These are phyloP conservation scores for Pedetes capensis DNA, from an alignment of 2,113 vertebrate genomes.

Conservation along the genomic window DNA sequence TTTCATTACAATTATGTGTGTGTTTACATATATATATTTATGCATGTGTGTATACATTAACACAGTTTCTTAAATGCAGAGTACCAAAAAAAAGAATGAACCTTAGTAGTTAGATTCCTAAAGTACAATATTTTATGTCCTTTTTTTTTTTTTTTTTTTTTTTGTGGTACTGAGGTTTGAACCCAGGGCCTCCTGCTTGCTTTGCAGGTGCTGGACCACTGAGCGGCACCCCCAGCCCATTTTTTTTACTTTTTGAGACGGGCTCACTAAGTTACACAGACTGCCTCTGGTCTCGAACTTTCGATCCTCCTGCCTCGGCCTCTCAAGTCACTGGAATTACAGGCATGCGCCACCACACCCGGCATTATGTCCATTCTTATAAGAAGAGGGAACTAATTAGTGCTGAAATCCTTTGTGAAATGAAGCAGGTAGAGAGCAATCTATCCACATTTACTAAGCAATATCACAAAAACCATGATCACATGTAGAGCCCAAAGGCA, in stretches of 20 bases:
- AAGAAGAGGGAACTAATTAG: background rate
- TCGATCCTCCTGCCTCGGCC: too few species aligned
- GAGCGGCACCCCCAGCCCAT: too few species aligned
- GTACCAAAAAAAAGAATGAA: background rate
- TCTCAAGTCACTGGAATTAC: too few species aligned
- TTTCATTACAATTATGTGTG: background rate
- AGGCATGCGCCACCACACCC: too few species aligned
- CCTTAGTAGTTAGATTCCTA: background rate
- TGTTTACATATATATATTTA: background rate
- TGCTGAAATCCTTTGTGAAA: background rate
- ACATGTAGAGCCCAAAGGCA: background rate
- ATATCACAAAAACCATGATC: background rate
- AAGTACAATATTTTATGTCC: background rate
- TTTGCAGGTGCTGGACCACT: too few species aligned
- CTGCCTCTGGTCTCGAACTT: too few species aligned
- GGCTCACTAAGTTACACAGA: too few species aligned
- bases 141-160: too few species aligned
- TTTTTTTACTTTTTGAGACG: too few species aligned
- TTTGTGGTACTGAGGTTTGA: too few species aligned
- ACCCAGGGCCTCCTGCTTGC: too few species aligned
- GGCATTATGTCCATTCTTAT: constrained; percentile 3
- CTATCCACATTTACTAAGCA: background rate
- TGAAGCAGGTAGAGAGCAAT: background rate
- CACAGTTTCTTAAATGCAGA: background rate
- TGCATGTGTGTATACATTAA: background rate